phyloP scores from a whole-genome alignment of 2,888 invertebrate species.

The Melipona beecheii region DNA sequence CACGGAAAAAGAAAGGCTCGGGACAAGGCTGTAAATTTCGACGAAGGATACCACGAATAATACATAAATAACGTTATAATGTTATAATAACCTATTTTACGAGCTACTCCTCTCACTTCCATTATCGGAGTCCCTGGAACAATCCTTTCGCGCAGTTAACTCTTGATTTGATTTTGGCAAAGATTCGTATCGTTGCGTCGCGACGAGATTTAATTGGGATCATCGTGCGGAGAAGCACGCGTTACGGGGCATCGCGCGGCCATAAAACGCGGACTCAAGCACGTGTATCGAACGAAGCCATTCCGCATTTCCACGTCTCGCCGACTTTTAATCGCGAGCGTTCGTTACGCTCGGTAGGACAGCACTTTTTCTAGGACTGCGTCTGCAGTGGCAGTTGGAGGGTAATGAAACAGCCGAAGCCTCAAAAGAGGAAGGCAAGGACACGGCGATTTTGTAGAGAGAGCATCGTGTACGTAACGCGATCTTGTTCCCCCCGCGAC shows the following conservation, averaged over 20 bases:
- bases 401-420: slow-evolving; percentile 42
- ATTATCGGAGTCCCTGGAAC: neutral
- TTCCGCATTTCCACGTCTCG: slow-evolving; percentile 67
- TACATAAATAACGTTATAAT: slow-evolving; percentile 9
- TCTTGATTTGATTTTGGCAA: neutral
- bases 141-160: neutral
- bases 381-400: slow-evolving; percentile 45
- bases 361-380: slow-evolving; percentile 53
- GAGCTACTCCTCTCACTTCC: neutral
- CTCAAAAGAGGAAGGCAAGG: slow-evolving; percentile 49
- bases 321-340: slow-evolving; percentile 70
- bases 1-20: neutral
- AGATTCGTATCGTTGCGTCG: neutral
- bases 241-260: neutral
- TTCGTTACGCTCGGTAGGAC: slow-evolving; percentile 68
- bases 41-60: neutral
- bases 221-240: neutral
- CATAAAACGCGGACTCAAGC: slow-evolving; percentile 40
- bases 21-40: slow-evolving; percentile 16
- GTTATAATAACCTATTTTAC: neutral
- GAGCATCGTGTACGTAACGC: slow-evolving; percentile 25
- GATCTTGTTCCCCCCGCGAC: slow-evolving; percentile 56
- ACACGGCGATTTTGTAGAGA: slow-evolving; percentile 38
- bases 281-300: slow-evolving; percentile 56
- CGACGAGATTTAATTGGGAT: slow-evolving; percentile 35